These are phyloP conservation scores for Saccopteryx leptura DNA, from an alignment of 2,113 vertebrate species.

Conservation along the genomic window DNA sequence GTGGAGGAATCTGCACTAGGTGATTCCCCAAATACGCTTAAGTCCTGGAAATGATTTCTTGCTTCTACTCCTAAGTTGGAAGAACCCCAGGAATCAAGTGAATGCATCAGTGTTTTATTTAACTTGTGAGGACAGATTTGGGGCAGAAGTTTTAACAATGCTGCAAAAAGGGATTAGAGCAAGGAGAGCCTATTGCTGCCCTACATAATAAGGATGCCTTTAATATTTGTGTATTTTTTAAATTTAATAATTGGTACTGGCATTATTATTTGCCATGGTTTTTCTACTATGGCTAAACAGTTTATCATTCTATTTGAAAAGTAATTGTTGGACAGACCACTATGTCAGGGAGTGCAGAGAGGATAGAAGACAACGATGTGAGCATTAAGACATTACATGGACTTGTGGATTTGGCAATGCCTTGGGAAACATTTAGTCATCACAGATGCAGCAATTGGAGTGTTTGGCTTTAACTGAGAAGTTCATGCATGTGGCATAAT, in stretches of 20 bases:
- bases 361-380: not conserved
- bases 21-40: not conserved
- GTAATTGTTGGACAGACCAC: not conserved
- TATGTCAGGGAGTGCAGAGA: not conserved
- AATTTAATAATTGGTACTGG: not conserved
- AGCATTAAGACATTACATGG: not conserved
- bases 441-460: not conserved
- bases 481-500: not conserved
- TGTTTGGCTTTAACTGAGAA: constrained; percentile 54
- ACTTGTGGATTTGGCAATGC: not conserved
- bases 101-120: not conserved
- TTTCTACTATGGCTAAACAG: not conserved
- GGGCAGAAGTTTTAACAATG: not conserved
- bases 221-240: not conserved
- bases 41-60: not conserved
- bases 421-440: not conserved
- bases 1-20: not conserved
- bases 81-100: not conserved
- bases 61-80: not conserved
- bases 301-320: constrained; percentile 31
- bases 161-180: not conserved
- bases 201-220: not conserved
- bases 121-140: not conserved
- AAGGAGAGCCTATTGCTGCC: not conserved
- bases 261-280: not conserved